Conservation (phyloP, 2,797 vertebrate genomes). For the Tapirus indicus region DNA sequence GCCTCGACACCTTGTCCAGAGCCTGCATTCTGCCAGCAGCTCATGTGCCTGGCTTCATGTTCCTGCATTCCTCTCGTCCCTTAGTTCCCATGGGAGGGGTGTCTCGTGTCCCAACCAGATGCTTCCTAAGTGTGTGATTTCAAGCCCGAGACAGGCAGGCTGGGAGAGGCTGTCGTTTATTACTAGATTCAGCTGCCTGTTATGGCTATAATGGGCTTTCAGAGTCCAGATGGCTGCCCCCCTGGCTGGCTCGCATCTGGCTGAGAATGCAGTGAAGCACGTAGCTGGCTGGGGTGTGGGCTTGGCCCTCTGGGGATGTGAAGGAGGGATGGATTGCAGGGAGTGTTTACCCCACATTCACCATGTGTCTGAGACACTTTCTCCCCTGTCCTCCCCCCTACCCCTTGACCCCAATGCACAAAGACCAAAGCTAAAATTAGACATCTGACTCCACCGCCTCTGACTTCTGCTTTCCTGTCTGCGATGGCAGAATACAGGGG, state of each 20-base stretch:
- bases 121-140: constrained; percentile 53
- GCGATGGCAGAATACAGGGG: background rate
- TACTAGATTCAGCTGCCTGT: constrained; percentile 47
- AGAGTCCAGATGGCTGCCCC: constrained; percentile 71
- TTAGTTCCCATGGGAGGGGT: background rate
- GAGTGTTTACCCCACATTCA: background rate
- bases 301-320: background rate
- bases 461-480: background rate
- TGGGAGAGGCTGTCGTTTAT: constrained; percentile 11
- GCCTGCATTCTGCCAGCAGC: background rate
- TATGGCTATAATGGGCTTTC: background rate
- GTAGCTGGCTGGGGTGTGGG: constrained; percentile 43
- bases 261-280: constrained; percentile 44
- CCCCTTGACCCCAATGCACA: background rate
- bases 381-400: background rate
- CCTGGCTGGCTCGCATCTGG: constrained; percentile 35
- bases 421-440: background rate
- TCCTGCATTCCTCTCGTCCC: background rate
- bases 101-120: background rate
- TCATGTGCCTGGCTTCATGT: background rate
- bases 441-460: background rate
- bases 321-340: background rate
- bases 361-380: background rate
- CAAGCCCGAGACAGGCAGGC: background rate
- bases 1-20: background rate